Conservation (phyloP, 2,113 vertebrate species). For the Silurus asotus region DNA sequence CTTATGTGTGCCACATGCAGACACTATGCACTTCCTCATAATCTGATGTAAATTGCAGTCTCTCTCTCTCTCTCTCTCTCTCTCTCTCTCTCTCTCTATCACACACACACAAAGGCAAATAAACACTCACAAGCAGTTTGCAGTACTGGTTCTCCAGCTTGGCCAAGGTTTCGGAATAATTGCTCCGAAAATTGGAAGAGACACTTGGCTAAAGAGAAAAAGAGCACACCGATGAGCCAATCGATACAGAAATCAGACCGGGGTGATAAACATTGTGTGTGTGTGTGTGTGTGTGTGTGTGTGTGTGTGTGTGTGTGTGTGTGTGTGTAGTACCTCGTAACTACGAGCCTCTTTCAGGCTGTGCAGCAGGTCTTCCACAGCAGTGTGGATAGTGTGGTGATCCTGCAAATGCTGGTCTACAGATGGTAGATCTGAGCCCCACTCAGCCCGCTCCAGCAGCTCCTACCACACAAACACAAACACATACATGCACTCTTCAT, state of each 20-base stretch:
- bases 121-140: constrained; percentile 88
- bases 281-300: constrained; percentile 28
- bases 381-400: constrained; percentile 81
- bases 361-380: constrained; percentile 85
- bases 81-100: neutral
- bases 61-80: constrained; percentile 1
- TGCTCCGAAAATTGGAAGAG: constrained; percentile 86
- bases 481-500: constrained; percentile 17
- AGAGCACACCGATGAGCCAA: constrained; percentile 25
- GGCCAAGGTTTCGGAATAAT: constrained; percentile 87
- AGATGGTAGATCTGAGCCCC: constrained; percentile 90
- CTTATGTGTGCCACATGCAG: constrained; percentile 13
- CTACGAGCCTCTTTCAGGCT: constrained; percentile 87
- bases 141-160: constrained; percentile 95
- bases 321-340: constrained; percentile 77
- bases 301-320: neutral
- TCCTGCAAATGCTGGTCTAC: constrained; percentile 88
- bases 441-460: constrained; percentile 87
- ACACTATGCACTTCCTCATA: neutral
- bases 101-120: constrained; percentile 19
- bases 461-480: constrained; percentile 71
- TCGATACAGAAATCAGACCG: neutral
- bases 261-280: neutral
- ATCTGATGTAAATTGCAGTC: neutral
- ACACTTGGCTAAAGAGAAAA: constrained; percentile 78